Evolutionary conservation across 2,797 vertebrate genomes (phyloP).

Genomic region (Vireo griseus): DNA sequence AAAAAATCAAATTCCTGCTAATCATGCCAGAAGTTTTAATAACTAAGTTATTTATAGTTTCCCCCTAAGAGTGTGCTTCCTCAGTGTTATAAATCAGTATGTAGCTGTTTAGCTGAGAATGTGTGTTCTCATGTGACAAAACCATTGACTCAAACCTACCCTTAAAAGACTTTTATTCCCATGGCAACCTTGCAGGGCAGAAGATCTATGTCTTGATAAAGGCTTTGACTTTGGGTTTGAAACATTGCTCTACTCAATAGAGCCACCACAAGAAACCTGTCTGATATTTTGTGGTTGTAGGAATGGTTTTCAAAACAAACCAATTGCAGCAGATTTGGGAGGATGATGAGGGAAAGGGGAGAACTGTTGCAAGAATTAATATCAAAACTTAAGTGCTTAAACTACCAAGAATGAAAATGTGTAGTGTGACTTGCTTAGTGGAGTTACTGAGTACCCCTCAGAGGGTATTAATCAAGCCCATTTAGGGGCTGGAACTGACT

Average conservation of each 20-base stretch:
- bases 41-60: not conserved
- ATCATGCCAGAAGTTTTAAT: not conserved
- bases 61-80: not conserved
- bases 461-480: not conserved
- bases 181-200: not conserved
- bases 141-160: not conserved
- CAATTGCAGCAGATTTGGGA: not conserved
- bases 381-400: not conserved
- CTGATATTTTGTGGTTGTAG: not conserved
- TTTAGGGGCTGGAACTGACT: not conserved
- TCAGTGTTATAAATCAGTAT: not conserved
- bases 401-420: not conserved
- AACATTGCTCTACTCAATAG: not conserved
- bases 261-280: not conserved
- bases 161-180: not conserved
- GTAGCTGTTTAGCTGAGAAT: not conserved
- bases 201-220: not conserved
- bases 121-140: not conserved
- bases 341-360: not conserved
- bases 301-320: not conserved
- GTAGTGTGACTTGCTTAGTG: not conserved
- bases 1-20: not conserved
- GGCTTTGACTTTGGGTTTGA: not conserved
- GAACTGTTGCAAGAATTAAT: not conserved
- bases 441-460: not conserved